These are phyloP conservation scores for Lepidonotus clava DNA, from an alignment of 2,888 invertebrate genomes.

Conservation along the genomic window DNA sequence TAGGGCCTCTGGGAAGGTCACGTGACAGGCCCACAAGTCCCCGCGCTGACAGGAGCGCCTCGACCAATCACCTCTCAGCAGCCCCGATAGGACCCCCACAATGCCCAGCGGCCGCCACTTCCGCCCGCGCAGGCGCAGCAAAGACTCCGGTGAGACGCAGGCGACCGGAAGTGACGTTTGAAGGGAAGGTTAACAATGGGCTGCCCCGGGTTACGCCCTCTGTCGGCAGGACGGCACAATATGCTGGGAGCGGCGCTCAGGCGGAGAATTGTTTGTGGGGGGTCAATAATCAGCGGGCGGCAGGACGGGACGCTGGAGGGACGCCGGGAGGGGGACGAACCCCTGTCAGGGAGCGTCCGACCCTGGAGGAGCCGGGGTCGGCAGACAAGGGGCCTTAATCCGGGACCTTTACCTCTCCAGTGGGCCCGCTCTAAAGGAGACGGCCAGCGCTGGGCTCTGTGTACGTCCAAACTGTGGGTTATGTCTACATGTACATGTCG, in stretches of 20 bases:
- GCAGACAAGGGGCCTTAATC: too few relatives aligned
- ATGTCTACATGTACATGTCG: too few relatives aligned
- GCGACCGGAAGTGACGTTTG: slow-evolving; percentile 51
- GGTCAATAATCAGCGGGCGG: slow-evolving; percentile 29
- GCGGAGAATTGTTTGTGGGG: slow-evolving; percentile 50
- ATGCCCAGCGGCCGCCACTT: slow-evolving; percentile 37
- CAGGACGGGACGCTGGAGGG: not conserved
- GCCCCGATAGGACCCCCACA: slow-evolving; percentile 25
- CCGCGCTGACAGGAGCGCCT: slow-evolving; percentile 32
- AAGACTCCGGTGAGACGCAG: not conserved
- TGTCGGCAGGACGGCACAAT: slow-evolving; percentile 52
- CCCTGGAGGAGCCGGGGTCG: too few relatives aligned
- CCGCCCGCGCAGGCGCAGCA: slow-evolving; percentile 22
- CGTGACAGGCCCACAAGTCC: slow-evolving; percentile 17
- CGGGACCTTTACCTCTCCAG: too few relatives aligned
- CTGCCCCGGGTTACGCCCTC: slow-evolving; percentile 42
- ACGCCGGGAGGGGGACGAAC: too few relatives aligned
- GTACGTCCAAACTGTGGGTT: too few relatives aligned
- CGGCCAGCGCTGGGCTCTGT: too few relatives aligned
- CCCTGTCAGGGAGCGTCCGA: not conserved
- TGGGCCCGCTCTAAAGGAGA: too few relatives aligned
- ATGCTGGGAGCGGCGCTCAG: slow-evolving; percentile 32
- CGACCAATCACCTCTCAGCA: slow-evolving; percentile 47
- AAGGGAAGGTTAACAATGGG: slow-evolving; percentile 52
- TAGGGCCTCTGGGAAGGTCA: slow-evolving; percentile 52